Percentiles rank a stretch among this genome's conserved stretches.
phyloP scores from a whole-genome alignment of 2,113 vertebrate genomes.

The Trochalopteron elliotii region DNA sequence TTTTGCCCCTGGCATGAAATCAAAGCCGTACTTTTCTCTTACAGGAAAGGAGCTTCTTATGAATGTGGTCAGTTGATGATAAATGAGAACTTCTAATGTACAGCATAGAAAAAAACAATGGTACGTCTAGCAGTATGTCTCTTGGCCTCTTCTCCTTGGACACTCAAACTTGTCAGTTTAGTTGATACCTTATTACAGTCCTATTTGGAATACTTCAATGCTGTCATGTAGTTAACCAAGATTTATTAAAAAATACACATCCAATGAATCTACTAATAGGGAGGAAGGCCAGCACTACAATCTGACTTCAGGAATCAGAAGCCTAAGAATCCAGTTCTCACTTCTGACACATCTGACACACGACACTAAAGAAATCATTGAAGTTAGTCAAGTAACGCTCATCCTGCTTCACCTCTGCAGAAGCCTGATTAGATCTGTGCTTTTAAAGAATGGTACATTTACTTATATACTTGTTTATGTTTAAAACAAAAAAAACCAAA shows the following conservation, averaged over 20 bases:
- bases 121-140: neutral
- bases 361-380: neutral
- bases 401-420: neutral
- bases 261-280: neutral
- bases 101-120: neutral
- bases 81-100: neutral
- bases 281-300: neutral
- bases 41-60: neutral
- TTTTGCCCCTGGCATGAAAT: neutral
- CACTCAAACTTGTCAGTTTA: neutral
- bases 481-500: neutral
- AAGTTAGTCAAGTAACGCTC: neutral
- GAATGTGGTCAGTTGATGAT: neutral
- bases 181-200: neutral
- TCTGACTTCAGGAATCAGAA: neutral
- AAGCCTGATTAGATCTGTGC: neutral
- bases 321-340: neutral
- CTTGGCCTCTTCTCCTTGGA: neutral
- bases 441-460: neutral
- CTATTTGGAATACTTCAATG: neutral
- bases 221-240: neutral
- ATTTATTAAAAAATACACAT: neutral
- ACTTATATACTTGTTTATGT: neutral
- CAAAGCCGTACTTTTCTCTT: neutral
- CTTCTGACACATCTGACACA: neutral